Evolutionary conservation across 2,797 vertebrate species (phyloP).

Genomic region (Hippocampus kuda): DNA sequence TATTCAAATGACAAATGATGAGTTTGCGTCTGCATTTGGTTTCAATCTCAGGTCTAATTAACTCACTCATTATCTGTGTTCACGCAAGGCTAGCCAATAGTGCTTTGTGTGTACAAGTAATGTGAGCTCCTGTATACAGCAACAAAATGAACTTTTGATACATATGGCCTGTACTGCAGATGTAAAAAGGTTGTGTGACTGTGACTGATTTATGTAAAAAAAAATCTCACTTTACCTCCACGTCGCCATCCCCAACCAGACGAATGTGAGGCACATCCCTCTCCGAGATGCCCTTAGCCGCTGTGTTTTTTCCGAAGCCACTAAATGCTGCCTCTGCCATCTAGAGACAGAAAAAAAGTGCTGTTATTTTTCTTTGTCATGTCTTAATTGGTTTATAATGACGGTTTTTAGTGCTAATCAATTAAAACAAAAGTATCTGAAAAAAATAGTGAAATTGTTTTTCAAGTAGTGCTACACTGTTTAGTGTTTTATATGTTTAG

Average conservation of each 20-base stretch:
- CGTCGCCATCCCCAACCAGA: constrained; percentile 67
- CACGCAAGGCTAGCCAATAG: constrained; percentile 71
- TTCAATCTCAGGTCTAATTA: constrained; percentile 77
- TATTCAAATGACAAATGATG: constrained; percentile 78
- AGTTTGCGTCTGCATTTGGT: constrained; percentile 72
- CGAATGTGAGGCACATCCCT: constrained; percentile 71
- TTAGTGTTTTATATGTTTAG: background rate
- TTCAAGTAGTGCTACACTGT: background rate
- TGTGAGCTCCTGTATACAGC: constrained; percentile 33
- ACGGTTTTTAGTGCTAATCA: constrained; percentile 1
- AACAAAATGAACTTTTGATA: constrained; percentile 46
- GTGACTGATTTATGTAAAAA: constrained; percentile 6
- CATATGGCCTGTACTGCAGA: constrained; percentile 32
- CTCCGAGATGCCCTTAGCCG: constrained; percentile 54
- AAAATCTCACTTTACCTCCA: constrained; percentile 63
- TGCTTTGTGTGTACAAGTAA: constrained; percentile 54
- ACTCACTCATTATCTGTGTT: constrained; percentile 74
- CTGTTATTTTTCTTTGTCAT: constrained; percentile 13
- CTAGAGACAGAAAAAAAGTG: constrained; percentile 43
- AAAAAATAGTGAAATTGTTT: background rate
- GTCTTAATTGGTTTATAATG: background rate
- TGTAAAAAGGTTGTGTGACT: constrained; percentile 22
- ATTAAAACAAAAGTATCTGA: background rate
- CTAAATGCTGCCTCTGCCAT: constrained; percentile 52
- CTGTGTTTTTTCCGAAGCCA: constrained; percentile 56